These are phyloP conservation scores for Pogonophryne albipinna DNA, from an alignment of 2,797 vertebrate species.

Conservation along the genomic window DNA sequence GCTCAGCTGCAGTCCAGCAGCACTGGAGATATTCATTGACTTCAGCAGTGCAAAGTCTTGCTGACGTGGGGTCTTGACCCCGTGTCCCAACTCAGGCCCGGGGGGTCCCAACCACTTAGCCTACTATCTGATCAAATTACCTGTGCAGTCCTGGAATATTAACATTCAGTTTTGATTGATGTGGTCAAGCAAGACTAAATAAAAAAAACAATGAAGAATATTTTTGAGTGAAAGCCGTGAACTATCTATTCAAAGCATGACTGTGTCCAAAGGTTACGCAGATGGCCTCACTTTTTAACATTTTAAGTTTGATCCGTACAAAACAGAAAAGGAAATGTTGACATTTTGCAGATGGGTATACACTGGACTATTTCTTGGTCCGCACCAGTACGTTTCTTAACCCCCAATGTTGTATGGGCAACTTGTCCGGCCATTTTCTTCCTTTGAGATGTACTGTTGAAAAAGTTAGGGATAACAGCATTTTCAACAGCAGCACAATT, in stretches of 20 bases:
- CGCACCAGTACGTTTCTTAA: neutral
- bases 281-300: too few species aligned
- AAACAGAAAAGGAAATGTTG: neutral
- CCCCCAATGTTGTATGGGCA: neutral
- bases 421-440: neutral
- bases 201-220: constrained; percentile 3
- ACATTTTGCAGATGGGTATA: too few species aligned
- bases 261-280: neutral
- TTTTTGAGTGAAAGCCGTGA: neutral
- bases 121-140: constrained; percentile 35
- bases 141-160: constrained; percentile 16
- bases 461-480: neutral
- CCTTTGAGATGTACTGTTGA: neutral
- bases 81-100: constrained; percentile 35
- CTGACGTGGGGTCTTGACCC: constrained; percentile 54
- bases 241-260: neutral
- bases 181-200: constrained; percentile 4
- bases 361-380: neutral
- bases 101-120: constrained; percentile 38
- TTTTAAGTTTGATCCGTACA: neutral
- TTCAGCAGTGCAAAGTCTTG: constrained; percentile 32
- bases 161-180: constrained; percentile 19
- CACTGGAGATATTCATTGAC: constrained; percentile 39
- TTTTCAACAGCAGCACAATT: too few species aligned
- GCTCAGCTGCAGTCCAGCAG: constrained; percentile 18